Base-by-base conservation (phyloP, 2,797 vertebrate genomes). In the Passerculus sandwichensis region DNA sequence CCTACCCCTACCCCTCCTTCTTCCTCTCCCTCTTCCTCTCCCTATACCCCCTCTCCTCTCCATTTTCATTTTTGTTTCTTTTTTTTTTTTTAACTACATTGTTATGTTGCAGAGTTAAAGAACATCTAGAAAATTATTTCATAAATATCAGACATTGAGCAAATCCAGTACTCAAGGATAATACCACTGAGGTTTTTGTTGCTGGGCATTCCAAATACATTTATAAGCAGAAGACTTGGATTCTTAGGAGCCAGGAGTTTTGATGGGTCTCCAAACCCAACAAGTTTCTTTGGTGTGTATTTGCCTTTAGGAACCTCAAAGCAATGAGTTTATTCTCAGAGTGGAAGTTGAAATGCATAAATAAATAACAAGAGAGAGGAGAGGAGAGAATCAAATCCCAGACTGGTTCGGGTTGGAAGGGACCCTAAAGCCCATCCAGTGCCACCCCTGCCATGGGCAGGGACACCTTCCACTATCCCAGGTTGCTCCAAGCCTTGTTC, bases 401-500 rank as follows among this genome's bases (percentile, higher is more conserved):
- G 30, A 22, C 0, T 13, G 34, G 54, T 32, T 81, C 69, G 21
- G 9, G 3, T 4, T 15, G 47, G 54, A 16, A 67, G 16, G 25
- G 13, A 42, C 21, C 34, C 11, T 0, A 27, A 16, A 54, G 12
- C 34, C 10, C 69, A 60, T 1, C 27, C 53, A 32, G 10, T n/a
- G 0, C 38, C 76, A 79, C n/a, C 27, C 38, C 51, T 88, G n/a
- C n/a, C 53, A 13, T 13, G 53, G 22, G 6, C 17, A 88, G 53
- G 30, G 69, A 48, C 48, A 69, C 15, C 5, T 88, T 2, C 48
- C 34, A 42, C 18, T 3, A 0, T 0, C 26, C 40, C 70, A 60
- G 30, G 12, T 0, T 54, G 17, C 70, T 81, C 53, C 60, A 66
- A 72, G 4, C 30, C 20, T 2, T 0, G 0, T 53, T 61, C 69